Evolutionary conservation across 2,888 invertebrate species (phyloP).

Genomic region (Parnassius mnemosyne): DNA sequence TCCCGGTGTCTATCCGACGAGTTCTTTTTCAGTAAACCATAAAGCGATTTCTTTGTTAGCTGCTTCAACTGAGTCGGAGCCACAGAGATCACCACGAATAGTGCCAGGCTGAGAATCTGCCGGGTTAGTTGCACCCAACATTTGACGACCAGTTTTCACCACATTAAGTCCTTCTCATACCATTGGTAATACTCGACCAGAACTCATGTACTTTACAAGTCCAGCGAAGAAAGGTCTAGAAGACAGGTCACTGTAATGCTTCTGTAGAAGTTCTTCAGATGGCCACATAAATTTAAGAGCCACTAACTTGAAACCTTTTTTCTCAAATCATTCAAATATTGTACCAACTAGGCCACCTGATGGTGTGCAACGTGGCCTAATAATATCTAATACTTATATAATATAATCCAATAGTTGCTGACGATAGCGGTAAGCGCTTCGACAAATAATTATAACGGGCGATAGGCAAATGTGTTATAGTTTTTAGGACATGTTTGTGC

Average conservation of each 20-base stretch:
- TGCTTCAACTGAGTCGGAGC: conserved; percentile 97
- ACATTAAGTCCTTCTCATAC: conserved; percentile 98
- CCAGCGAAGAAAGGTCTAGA: conserved; percentile 96
- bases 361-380: too few species aligned
- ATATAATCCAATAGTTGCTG: too few species aligned
- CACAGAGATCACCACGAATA: conserved; percentile 98
- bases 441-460: too few species aligned
- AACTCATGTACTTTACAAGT: conserved; percentile 96
- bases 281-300: conserved; percentile 97
- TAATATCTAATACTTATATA: too few species aligned
- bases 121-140: conserved; percentile 99
- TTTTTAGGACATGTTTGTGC: too few species aligned
- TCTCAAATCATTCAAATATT: conserved; percentile 97
- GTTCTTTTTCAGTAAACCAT: conserved; percentile 95
- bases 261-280: conserved; percentile 89
- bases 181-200: conserved; percentile 97
- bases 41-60: conserved; percentile 97
- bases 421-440: too few species aligned
- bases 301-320: conserved; percentile 97
- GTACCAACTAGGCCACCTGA: conserved; percentile 97
- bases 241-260: conserved; percentile 97
- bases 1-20: conserved; percentile 91
- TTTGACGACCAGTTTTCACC: conserved; percentile 96
- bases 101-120: conserved; percentile 97
- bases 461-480: too few species aligned